A percentile compares a stretch with the other conserved stretches of the same genome.
These are phyloP conservation scores for Sitta europaea DNA, from an alignment of 2,113 vertebrate species.

Conservation along the genomic window DNA sequence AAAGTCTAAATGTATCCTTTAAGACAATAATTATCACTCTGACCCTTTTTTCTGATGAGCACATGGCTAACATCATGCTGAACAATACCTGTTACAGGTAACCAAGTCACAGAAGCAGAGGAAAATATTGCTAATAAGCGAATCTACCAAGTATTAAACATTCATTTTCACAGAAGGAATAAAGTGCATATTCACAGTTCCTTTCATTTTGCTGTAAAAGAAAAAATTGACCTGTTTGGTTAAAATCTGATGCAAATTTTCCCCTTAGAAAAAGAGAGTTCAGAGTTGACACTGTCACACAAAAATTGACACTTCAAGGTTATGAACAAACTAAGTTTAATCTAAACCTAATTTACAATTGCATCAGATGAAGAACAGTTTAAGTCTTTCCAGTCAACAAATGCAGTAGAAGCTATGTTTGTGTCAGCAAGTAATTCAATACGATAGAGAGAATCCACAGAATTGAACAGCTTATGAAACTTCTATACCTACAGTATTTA, in stretches of 20 bases:
- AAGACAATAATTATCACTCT: neutral
- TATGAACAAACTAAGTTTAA: constrained; percentile 51
- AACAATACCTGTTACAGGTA: neutral
- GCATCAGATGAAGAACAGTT: constrained; percentile 19
- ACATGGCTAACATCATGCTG: neutral
- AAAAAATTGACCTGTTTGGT: neutral
- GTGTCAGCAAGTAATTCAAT: neutral
- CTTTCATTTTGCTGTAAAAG: neutral
- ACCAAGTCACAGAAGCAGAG: neutral
- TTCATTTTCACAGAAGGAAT: neutral
- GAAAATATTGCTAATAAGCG: neutral
- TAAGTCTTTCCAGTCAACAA: neutral
- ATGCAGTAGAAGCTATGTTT: neutral
- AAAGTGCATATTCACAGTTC: neutral
- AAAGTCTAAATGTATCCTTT: neutral
- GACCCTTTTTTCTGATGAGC: neutral
- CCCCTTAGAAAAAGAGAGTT: neutral
- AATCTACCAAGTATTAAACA: neutral
- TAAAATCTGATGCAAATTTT: neutral
- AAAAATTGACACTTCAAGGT: constrained; percentile 7
- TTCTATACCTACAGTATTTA: neutral
- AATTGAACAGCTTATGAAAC: neutral
- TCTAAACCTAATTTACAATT: constrained; percentile 48
- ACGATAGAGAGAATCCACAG: neutral
- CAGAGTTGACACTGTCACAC: neutral